Base-by-base conservation (phyloP, 2,888 invertebrate species). In the Muschampia plurimacula region DNA sequence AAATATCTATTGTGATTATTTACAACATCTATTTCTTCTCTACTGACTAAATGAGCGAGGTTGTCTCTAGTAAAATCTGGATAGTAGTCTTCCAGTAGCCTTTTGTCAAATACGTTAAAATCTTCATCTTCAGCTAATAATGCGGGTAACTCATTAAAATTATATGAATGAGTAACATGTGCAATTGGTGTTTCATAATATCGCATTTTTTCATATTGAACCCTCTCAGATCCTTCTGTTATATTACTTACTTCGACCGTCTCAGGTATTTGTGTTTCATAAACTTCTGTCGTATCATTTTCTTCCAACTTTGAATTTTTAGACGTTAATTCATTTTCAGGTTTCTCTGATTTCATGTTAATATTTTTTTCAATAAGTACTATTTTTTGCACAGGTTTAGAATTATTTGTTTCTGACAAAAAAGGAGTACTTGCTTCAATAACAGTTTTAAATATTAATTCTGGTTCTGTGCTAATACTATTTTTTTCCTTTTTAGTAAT, bases 21-120 rank as follows among this genome's bases (percentile, higher is more conserved):
- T 75, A 80, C 78, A 0, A 83, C 22, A 12, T 81, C 80, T 52
- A 81, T 79, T 69, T 85, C 86, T 76, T 86, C 87, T 46, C 83
- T 83, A 39, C 84, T 83, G 22, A 77, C 77, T 36, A 82, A 81
- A 57, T 83, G 83, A 4, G 78, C 80, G 9, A 80, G 76, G 72
- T 83, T 87, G 12, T 89, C 89, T 44, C 74, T 77, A 44, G 81
- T 82, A 57, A 93, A 93, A 68, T 87, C 82, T 0, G 93, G 93
- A 68, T 90, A 92, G 69, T 92, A 93, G 71, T 93, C 92, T 5
- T 88, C 84, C 5, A 85, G 76, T 2, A 88, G 77, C 22, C 82
- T 81, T 67, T 88, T 83, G 12, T 80, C 74, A 69, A 76, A 80
- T 10, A 82, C 74, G 67, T 78, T 79, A 28, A 81, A 79, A n/a